Conservation (phyloP, 1,140 invertebrate genomes). For the Drosophila nasuta region DNA sequence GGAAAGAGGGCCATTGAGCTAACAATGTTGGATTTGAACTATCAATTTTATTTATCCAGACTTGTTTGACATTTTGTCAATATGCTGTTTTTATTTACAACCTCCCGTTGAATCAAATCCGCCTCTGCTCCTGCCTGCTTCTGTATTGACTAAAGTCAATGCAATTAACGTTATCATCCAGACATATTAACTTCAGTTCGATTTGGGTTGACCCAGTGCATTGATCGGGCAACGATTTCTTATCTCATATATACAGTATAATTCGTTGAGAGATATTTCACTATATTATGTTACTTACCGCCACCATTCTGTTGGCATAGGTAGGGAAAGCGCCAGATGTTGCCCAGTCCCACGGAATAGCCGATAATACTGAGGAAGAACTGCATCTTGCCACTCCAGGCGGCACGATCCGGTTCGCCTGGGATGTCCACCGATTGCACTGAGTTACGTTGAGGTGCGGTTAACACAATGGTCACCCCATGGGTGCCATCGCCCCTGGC, state of each 20-base stretch:
- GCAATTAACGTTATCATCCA: conserved; percentile 52
- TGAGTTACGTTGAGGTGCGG: conserved; percentile 85
- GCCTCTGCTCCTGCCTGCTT: neutral
- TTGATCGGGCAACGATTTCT: neutral
- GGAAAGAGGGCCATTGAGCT: neutral
- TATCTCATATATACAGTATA: neutral
- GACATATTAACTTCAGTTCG: conserved; percentile 23
- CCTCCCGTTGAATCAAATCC: neutral
- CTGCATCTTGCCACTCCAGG: conserved; percentile 94
- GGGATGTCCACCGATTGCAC: conserved; percentile 85
- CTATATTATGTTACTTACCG: conserved; percentile 87
- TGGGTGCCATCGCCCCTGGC: conserved; percentile 87
- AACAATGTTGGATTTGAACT: neutral
- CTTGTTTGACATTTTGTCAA: too few species aligned
- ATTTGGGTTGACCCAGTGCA: neutral
- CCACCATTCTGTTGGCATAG: conserved; percentile 97
- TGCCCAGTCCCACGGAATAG: conserved; percentile 95
- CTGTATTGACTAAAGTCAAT: conserved; percentile 11
- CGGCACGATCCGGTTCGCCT: conserved; percentile 87
- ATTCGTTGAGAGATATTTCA: neutral
- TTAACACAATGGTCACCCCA: conserved; percentile 88
- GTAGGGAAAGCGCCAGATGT: conserved; percentile 98
- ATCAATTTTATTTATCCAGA: too few species aligned
- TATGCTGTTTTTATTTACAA: neutral
- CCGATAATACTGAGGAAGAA: conserved; percentile 96